phyloP scores from a whole-genome alignment of 2,113 vertebrate genomes.

The Himantopus leucocephalus region DNA sequence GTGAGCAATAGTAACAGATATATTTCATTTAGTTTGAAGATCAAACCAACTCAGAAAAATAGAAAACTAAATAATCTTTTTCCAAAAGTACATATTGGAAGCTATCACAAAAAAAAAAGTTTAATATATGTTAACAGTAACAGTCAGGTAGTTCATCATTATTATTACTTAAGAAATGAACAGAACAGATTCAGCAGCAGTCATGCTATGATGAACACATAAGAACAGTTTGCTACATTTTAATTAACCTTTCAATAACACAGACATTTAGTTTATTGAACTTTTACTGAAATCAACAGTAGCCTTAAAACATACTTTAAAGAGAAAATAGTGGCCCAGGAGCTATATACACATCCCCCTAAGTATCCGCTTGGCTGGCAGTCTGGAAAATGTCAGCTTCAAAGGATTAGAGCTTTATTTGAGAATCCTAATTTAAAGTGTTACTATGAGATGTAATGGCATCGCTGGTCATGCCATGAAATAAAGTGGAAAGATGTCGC shows the following conservation, averaged over 20 bases:
- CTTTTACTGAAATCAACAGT: background rate
- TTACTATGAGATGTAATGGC: background rate
- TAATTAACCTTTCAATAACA: background rate
- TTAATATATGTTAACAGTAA: background rate
- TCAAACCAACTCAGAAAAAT: background rate
- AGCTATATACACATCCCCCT: background rate
- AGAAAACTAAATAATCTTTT: background rate
- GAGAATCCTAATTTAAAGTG: conserved; percentile 33
- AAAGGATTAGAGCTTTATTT: conserved; percentile 40
- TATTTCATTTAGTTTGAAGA: background rate
- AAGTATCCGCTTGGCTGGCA: background rate
- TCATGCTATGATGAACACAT: background rate
- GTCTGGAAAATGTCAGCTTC: conserved; percentile 33
- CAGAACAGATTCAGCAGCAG: background rate
- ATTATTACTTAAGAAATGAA: background rate
- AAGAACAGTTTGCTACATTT: background rate
- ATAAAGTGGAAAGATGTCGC: conserved; percentile 55
- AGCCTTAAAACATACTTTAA: conserved; percentile 12
- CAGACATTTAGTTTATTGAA: background rate
- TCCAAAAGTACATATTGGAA: background rate
- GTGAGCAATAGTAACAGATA: background rate
- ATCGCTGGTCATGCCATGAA: background rate
- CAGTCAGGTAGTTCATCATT: background rate
- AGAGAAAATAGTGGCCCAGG: background rate
- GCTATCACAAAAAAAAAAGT: too few species aligned